These are phyloP conservation scores for Subanguina moxae DNA, from an alignment of 1,140 invertebrate species.

Conservation along the genomic window DNA sequence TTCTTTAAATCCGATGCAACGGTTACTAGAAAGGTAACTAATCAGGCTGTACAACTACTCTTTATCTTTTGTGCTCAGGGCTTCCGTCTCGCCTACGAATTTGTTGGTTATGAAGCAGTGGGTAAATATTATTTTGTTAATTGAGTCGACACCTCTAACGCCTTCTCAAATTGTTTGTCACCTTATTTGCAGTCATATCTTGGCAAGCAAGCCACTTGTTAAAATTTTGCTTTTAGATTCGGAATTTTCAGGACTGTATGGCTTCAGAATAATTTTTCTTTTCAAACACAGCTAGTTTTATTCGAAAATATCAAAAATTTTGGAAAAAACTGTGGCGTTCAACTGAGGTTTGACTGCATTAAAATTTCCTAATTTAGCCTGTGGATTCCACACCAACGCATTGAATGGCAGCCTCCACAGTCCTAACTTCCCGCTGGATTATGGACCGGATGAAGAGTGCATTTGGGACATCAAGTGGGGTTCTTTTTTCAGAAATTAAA, in stretches of 20 bases:
- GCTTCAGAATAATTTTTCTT: too few species aligned
- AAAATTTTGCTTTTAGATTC: too few species aligned
- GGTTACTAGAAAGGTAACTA: conserved; percentile 13
- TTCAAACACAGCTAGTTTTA: too few species aligned
- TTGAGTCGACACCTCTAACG: too few species aligned
- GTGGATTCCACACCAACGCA: conserved; percentile 47
- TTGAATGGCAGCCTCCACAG: conserved; percentile 38
- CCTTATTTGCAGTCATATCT: too few species aligned
- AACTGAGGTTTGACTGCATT: not conserved
- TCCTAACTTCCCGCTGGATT: conserved; percentile 51
- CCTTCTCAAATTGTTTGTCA: too few species aligned
- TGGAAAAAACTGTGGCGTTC: too few species aligned
- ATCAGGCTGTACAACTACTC: too few species aligned
- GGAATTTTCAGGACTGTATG: too few species aligned
- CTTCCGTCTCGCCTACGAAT: conserved; percentile 30
- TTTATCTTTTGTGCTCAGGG: not conserved
- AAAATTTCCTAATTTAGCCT: conserved; percentile 48
- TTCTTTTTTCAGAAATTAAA: too few species aligned
- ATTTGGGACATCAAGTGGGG: conserved; percentile 44
- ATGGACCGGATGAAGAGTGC: conserved; percentile 46
- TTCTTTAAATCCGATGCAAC: conserved; percentile 40
- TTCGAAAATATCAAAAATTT: too few species aligned
- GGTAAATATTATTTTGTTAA: conserved; percentile 4
- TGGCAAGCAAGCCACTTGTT: too few species aligned
- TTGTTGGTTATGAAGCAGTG: conserved; percentile 24